Percentiles rank a stretch among this genome's conserved stretches.
phyloP scores from a whole-genome alignment of 2,888 invertebrate species.

The Parnassius mnemosyne region DNA sequence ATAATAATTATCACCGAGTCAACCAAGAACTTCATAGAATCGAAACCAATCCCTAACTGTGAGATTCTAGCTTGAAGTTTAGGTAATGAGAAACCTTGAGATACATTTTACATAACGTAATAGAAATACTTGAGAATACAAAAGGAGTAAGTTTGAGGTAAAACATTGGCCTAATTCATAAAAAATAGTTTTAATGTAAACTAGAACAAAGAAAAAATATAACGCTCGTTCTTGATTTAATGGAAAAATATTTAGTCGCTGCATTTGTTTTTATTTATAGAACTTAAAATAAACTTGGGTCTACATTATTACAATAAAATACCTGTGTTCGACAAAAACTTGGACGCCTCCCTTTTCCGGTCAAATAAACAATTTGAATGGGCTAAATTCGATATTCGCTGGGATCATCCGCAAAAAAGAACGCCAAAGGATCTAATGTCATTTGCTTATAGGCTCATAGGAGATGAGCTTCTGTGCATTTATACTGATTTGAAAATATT shows the following conservation, averaged over 20 bases:
- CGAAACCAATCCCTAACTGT: too few relatives aligned
- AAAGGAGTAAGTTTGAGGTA: too few relatives aligned
- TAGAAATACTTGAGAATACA: too few relatives aligned
- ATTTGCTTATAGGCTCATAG: slow-evolving; percentile 6
- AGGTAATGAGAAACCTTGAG: too few relatives aligned
- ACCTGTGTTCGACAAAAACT: slow-evolving; percentile 18
- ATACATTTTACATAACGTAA: too few relatives aligned
- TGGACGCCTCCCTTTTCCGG: slow-evolving; percentile 16
- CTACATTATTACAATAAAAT: slow-evolving; percentile 9
- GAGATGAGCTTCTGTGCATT: slow-evolving; percentile 8
- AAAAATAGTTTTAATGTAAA: too few relatives aligned
- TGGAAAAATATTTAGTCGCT: neutral
- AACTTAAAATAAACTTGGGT: slow-evolving; percentile 2
- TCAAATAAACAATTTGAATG: slow-evolving; percentile 23
- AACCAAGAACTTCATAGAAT: too few relatives aligned
- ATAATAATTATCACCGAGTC: too few relatives aligned
- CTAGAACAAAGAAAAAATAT: too few relatives aligned
- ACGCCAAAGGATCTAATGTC: slow-evolving; percentile 18
- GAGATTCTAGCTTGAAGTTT: too few relatives aligned
- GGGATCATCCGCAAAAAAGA: slow-evolving; percentile 15
- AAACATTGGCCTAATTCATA: too few relatives aligned
- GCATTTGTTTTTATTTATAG: slow-evolving; percentile 1
- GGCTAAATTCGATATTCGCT: slow-evolving; percentile 1
- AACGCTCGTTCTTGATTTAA: too few relatives aligned
- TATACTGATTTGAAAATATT: neutral